A percentile compares a stretch with the other conserved stretches of the same genome.
phyloP scores from a whole-genome alignment of 2,113 vertebrate species.

The Camarhynchus parvulus region DNA sequence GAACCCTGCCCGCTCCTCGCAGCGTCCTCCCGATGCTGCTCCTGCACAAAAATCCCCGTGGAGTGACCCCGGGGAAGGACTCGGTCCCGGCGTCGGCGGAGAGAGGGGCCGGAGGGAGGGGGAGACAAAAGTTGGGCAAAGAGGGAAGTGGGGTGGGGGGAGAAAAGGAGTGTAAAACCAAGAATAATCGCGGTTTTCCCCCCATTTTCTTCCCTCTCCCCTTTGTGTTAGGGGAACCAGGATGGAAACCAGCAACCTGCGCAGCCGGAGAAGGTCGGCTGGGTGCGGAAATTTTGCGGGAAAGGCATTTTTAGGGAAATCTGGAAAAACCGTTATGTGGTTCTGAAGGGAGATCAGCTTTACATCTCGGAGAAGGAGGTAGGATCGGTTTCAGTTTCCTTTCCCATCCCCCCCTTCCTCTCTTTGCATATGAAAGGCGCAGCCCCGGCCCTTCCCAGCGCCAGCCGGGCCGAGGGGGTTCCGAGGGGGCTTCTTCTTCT shows the following conservation, averaged over 20 bases:
- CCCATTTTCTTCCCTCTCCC: neutral
- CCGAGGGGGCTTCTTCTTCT: neutral
- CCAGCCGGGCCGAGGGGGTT: neutral
- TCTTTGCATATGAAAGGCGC: neutral
- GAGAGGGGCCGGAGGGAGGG: neutral
- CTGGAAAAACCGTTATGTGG: slow-evolving; percentile 94
- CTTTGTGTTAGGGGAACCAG: slow-evolving; percentile 78
- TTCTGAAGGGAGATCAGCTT: slow-evolving; percentile 91
- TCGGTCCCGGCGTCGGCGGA: neutral
- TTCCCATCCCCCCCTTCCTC: neutral
- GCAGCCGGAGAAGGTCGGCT: slow-evolving; percentile 90
- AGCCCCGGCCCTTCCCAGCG: neutral
- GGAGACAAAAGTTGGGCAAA: slow-evolving; percentile 20
- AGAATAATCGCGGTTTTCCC: neutral
- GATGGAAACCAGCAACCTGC: slow-evolving; percentile 78
- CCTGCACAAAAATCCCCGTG: neutral
- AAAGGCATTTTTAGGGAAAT: slow-evolving; percentile 96
- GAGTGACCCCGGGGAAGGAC: neutral
- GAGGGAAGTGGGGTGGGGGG: neutral
- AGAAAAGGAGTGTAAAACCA: neutral
- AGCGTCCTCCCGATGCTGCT: neutral
- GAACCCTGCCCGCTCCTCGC: neutral
- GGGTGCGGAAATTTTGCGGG: slow-evolving; percentile 95
- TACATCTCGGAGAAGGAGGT: slow-evolving; percentile 95
- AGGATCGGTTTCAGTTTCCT: slow-evolving; percentile 39